Conservation (phyloP, 2,797 vertebrate species). For the Ibycter americanus region DNA sequence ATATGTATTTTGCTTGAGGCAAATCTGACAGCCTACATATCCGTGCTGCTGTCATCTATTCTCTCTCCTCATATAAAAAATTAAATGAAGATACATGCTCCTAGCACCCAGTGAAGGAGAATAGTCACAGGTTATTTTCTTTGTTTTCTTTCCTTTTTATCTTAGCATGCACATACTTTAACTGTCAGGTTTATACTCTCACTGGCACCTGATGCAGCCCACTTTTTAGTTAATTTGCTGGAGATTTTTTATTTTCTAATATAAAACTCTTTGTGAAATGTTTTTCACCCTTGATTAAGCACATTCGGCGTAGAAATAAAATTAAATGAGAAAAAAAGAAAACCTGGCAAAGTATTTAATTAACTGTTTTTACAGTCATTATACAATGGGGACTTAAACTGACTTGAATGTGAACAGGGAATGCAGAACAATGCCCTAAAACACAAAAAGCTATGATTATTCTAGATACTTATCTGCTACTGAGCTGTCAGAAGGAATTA, state of each 20-base stretch:
- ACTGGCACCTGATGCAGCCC: neutral
- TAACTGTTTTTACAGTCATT: conserved; percentile 14
- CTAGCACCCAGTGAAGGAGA: neutral
- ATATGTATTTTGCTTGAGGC: neutral
- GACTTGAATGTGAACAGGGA: neutral
- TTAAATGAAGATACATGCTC: neutral
- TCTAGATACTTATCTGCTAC: neutral
- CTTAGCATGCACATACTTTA: neutral
- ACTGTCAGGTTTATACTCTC: neutral
- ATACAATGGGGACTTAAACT: neutral
- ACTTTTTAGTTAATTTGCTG: neutral
- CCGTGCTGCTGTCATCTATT: neutral
- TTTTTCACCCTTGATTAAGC: conserved; percentile 27
- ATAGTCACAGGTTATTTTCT: neutral
- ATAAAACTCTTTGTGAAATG: neutral
- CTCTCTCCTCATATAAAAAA: neutral
- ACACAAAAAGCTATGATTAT: neutral
- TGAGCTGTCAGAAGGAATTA: conserved; percentile 4
- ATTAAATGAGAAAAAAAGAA: neutral
- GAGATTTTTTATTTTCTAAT: neutral
- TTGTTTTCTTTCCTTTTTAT: neutral
- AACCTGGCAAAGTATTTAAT: conserved; percentile 15
- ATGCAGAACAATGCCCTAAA: neutral
- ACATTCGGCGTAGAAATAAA: neutral
- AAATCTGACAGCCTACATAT: neutral